A percentile compares a stretch with the other conserved stretches of the same genome.
Conservation (phyloP, 2,113 vertebrate genomes). For the Dolichallabes microphthalmus region DNA sequence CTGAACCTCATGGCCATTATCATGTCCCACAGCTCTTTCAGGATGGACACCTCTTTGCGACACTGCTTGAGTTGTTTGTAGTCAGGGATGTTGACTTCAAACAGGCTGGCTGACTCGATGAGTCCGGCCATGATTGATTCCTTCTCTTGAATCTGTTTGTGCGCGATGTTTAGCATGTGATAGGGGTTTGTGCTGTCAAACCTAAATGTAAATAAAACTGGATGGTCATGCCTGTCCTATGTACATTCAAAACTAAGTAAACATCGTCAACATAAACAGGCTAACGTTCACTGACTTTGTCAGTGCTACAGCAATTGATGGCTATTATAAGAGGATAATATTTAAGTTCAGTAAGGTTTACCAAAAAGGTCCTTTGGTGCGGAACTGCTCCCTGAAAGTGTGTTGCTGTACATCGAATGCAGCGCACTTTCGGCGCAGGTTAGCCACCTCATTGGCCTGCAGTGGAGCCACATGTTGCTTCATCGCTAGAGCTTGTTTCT, state of each 20-base stretch:
- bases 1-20: conserved; percentile 65
- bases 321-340: not conserved
- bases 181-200: conserved; percentile 79
- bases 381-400: conserved; percentile 79
- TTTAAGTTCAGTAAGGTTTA: conserved; percentile 48
- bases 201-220: conserved; percentile 61
- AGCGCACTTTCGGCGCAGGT: conserved; percentile 76
- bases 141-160: conserved; percentile 80
- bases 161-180: conserved; percentile 77
- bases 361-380: conserved; percentile 83
- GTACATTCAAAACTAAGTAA: not conserved
- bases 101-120: conserved; percentile 81
- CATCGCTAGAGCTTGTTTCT: conserved; percentile 77
- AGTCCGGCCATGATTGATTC: conserved; percentile 82
- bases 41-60: conserved; percentile 75
- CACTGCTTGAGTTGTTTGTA: conserved; percentile 87
- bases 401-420: conserved; percentile 80
- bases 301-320: not conserved
- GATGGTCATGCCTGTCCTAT: not conserved
- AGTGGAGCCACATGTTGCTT: conserved; percentile 88
- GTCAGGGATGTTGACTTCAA: conserved; percentile 87
- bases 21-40: conserved; percentile 77
- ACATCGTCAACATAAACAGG: not conserved
- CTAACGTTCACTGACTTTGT: not conserved
- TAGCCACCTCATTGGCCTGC: conserved; percentile 80